phyloP scores from a whole-genome alignment of 23 tunicate species.

The Halocynthia aurantium region DNA sequence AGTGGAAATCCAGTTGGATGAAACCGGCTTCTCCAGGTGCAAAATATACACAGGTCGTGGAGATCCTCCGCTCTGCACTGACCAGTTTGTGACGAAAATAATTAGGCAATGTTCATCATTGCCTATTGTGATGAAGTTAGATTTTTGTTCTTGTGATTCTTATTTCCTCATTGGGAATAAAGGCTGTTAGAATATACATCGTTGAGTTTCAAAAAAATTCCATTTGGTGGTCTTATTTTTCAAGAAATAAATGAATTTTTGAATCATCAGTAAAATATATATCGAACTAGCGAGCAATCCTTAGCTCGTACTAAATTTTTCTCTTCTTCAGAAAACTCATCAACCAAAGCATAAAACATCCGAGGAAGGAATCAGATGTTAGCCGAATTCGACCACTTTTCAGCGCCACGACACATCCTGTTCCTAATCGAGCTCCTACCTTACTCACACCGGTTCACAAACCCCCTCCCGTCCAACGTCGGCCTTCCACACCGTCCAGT shows the following conservation, averaged over 20 bases:
- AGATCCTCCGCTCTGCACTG: slow-evolving; percentile 56
- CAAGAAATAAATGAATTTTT: no score
- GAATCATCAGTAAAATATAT: no score
- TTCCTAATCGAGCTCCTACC: slow-evolving; percentile 16
- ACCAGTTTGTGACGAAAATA: slow-evolving; percentile 46
- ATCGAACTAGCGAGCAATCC: no score
- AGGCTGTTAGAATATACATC: not conserved
- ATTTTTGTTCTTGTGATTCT: not conserved
- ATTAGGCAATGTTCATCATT: slow-evolving; percentile 64
- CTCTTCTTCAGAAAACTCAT: slow-evolving; percentile 35
- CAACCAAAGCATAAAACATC: slow-evolving; percentile 48
- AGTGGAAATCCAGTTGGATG: slow-evolving; percentile 57
- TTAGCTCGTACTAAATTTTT: not conserved
- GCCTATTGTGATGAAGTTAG: slow-evolving; percentile 67
- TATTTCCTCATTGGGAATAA: not conserved
- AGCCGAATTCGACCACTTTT: slow-evolving; percentile 12
- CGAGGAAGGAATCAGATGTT: slow-evolving; percentile 52
- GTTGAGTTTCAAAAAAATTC: no score
- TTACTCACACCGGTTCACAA: slow-evolving; percentile 17
- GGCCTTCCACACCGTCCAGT: slow-evolving; percentile 12
- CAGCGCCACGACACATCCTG: not conserved
- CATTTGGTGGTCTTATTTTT: no score
- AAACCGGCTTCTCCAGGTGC: slow-evolving; percentile 42
- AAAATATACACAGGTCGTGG: slow-evolving; percentile 55
- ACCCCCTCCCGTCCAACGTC: slow-evolving; percentile 15